Base-by-base conservation (phyloP, 1,140 invertebrate genomes). In the Drosophila funebris region DNA sequence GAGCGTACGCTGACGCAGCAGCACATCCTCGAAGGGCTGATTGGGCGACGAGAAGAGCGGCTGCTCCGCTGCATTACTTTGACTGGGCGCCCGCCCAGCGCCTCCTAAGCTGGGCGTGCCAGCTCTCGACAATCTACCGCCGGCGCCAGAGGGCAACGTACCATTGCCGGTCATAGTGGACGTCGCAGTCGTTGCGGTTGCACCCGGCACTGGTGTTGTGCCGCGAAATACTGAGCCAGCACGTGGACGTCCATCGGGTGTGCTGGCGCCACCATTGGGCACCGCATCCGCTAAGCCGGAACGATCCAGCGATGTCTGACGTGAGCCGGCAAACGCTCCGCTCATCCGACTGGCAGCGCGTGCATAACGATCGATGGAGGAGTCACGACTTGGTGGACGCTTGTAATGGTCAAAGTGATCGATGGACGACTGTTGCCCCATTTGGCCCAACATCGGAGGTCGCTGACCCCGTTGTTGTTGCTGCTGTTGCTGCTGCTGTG, bases 361-460 rank as follows among this genome's bases (percentile, higher is more conserved):
- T 1, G 95, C 94, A 87, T 96, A 97, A 61, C 96, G 94, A 93
- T 97, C 97, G 33, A 97, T 96, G 74, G 96, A 97, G 72, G 95
- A 96, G 88, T 97, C 97, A 88, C 96, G 93, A 92, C 96, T 97
- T 2, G 96, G 96, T 56, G 96, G 96, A 87, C 96, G 94, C 91
- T 97, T 97, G 90, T 99, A 99, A 90, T 99, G 98, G 93, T 99
- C 97, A 91, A 99, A 95, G 85, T 95, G 94, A 78, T 95, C 94
- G 73, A 95, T 95, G 29, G 94, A 95, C 1, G 94, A 92, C 83
- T 94, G 93, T 76, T 94, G 93, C 5, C 92, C 90, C 37, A 91
- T 91, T 50, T 91, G 91, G n/a, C 92, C 92, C 58, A 94, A 60
- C 77, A 93, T 93, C 8, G 93, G 94, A 4, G 93, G 92, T n/a